phyloP scores from a whole-genome alignment of 2,888 invertebrate species.

The Drosophila ezoana region DNA sequence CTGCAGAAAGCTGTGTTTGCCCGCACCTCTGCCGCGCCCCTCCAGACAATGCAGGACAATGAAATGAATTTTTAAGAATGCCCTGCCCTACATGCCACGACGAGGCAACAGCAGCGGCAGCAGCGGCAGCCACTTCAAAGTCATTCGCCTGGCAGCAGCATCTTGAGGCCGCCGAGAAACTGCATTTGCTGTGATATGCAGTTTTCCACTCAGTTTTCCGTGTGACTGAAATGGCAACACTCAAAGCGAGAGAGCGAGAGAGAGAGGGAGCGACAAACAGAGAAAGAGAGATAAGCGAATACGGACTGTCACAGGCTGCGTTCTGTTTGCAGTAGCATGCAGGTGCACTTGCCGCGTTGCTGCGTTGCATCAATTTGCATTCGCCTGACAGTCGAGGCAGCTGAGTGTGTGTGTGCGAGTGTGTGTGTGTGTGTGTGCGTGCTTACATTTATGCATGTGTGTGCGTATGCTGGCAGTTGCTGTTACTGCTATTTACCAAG shows the following conservation, averaged over 20 bases:
- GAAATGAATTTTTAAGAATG: constrained; percentile 80
- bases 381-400: constrained; percentile 47
- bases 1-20: constrained; percentile 77
- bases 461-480: constrained; percentile 54
- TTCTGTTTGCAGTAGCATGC: constrained; percentile 72
- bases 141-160: constrained; percentile 75
- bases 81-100: constrained; percentile 73
- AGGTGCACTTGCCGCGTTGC: constrained; percentile 68
- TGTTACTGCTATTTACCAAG: constrained; percentile 74
- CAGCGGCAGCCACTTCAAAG: constrained; percentile 71
- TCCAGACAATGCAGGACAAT: constrained; percentile 79
- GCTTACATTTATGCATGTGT: constrained; percentile 5
- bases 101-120: constrained; percentile 3
- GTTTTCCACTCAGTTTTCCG: constrained; percentile 60
- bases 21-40: constrained; percentile 56
- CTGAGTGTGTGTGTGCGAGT: constrained; percentile 4
- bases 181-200: constrained; percentile 71
- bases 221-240: neutral
- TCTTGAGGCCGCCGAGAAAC: constrained; percentile 59
- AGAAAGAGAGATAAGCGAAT: constrained; percentile 17
- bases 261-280: neutral
- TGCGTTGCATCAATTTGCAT: constrained; percentile 70
- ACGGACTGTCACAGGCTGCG: constrained; percentile 66
- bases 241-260: neutral
- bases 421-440: constrained; percentile 17